These are phyloP conservation scores for Oreochromis aureus DNA, from an alignment of 2,113 vertebrate species.

Conservation along the genomic window DNA sequence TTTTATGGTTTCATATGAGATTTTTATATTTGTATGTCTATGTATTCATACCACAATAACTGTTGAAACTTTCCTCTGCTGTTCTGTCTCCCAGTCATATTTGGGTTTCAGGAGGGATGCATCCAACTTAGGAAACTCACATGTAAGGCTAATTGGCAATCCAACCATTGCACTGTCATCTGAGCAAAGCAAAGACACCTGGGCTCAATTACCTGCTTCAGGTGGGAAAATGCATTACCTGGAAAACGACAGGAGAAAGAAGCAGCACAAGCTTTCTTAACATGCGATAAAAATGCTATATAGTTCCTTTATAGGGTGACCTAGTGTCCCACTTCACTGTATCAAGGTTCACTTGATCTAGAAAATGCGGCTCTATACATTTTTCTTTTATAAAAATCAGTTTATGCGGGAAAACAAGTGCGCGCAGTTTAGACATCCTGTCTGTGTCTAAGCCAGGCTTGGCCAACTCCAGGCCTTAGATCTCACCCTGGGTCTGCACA, in stretches of 20 bases:
- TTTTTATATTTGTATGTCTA: rapidly evolving
- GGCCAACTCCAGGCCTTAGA: too few species aligned
- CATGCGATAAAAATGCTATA: rapidly evolving
- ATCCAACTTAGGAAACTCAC: rapidly evolving
- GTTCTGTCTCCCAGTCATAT: background rate
- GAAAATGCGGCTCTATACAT: background rate
- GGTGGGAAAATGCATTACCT: background rate
- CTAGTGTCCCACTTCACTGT: rapidly evolving
- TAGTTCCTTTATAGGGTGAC: rapidly evolving
- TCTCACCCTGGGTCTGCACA: too few species aligned
- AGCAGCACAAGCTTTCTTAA: background rate
- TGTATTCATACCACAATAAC: background rate
- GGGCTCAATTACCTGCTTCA: background rate
- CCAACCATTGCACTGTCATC: background rate
- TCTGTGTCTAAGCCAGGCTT: background rate
- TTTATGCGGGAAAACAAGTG: background rate
- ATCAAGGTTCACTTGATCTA: background rate
- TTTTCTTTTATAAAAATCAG: background rate
- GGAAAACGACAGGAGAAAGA: background rate
- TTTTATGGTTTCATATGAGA: background rate
- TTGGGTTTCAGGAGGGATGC: background rate
- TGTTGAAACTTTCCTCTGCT: background rate
- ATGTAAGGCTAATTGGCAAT: background rate
- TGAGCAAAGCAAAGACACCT: background rate
- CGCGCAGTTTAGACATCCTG: rapidly evolving